Evolutionary conservation across 2,113 vertebrate species (phyloP).

Genomic region (Rana temporaria): DNA sequence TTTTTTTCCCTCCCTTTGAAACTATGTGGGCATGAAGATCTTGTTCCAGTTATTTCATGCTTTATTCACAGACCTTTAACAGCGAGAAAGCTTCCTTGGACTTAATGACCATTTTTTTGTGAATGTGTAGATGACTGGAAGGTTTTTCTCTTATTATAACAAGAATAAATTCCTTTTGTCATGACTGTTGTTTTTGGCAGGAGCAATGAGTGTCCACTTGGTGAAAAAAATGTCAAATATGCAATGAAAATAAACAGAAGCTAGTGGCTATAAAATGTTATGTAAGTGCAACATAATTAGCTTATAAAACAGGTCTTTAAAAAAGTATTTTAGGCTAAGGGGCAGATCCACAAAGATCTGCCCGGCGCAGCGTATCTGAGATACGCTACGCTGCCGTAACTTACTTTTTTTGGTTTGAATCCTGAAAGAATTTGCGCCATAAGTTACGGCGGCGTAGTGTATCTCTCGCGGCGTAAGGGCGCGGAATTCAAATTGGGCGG

Average conservation of each 20-base stretch:
- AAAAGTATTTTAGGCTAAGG: too few relatives aligned
- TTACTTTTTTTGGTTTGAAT: too few relatives aligned
- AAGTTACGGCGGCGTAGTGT: too few relatives aligned
- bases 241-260: conserved; percentile 45
- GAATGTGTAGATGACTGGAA: neutral
- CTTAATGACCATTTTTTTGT: conserved; percentile 11
- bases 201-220: conserved; percentile 13
- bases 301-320: conserved; percentile 17
- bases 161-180: conserved; percentile 29
- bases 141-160: conserved; percentile 24
- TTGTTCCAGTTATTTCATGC: neutral
- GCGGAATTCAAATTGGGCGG: too few relatives aligned
- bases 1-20: neutral
- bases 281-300: conserved; percentile 32
- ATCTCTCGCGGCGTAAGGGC: too few relatives aligned
- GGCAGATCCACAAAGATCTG: too few relatives aligned
- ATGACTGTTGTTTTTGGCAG: conserved; percentile 35
- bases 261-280: conserved; percentile 8
- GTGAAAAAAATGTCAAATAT: conserved; percentile 42
- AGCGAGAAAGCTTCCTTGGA: neutral
- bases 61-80: neutral
- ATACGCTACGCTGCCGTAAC: too few relatives aligned
- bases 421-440: too few relatives aligned
- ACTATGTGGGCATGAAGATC: neutral
- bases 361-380: too few relatives aligned